Evolutionary conservation across 2,113 vertebrate genomes (phyloP), one percentile per base, ranked within the genome.

Genomic region (Chelonoidis abingdonii): DNA sequence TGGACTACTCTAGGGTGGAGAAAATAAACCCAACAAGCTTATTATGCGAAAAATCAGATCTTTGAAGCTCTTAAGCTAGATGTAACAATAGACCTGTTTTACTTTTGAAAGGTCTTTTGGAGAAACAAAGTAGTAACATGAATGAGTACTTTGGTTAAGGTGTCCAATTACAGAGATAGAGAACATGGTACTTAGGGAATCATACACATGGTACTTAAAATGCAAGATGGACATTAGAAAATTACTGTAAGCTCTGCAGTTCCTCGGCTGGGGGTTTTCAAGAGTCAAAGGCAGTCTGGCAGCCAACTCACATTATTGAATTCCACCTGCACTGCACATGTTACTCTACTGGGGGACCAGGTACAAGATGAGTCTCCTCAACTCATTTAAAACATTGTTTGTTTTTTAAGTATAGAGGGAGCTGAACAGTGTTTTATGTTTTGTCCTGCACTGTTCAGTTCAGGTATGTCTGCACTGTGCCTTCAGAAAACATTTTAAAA

Each of bases 401-500:
- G 91, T 83, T 94, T 84, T 89, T 96, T 76, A 59, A 84, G 11
- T n/a, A 65, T 80, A 89, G 89, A 92, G 89, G 89, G 29, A 94
- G 84, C 89, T 96, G 59, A 92, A 88, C 92, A 11, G 13, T 54
- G 50, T 93, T 94, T 94, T 82, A 94, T 79, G 31, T 92, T 95
- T 90, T 83, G 83, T 38, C 65, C 49, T 75, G 54, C 93, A 95
- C 86, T 96, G 83, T 94, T 92, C 87, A 89, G 21, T 94, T 94
- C 84, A 86, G 84, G 95, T 96, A 91, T 95, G 56, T 92, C 57
- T 81, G 52, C 49, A 92, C 81, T 96, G 19, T 93, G 88, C 65
- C 80, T 93, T 88, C 89, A 93, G 94, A 96, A 94, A 92, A 91
- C 92, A 95, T 1, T 83, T 53, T 89, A 93, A 90, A 65, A n/a